phyloP scores from a whole-genome alignment of 2,797 vertebrate species.

The Tachyglossus aculeatus region DNA sequence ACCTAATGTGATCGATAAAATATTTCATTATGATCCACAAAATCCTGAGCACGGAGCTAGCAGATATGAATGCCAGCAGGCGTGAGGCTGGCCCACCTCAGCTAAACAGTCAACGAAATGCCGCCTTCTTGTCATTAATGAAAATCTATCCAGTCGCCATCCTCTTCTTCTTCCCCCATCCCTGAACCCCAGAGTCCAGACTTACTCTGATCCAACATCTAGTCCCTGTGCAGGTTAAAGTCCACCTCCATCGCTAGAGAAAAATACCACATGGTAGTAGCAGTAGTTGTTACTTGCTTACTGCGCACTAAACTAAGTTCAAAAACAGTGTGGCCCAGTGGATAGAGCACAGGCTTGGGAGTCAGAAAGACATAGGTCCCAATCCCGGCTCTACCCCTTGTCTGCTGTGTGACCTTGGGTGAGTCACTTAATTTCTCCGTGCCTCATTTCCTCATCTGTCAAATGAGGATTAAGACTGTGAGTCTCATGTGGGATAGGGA shows the following conservation, averaged over 20 bases:
- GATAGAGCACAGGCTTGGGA: too few species aligned
- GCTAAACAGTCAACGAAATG: neutral
- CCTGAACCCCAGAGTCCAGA: neutral
- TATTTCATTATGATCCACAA: conserved; percentile 19
- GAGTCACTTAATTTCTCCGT: too few species aligned
- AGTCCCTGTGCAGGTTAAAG: neutral
- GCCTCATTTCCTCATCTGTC: too few species aligned
- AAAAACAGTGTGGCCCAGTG: too few species aligned
- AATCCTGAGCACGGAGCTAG: conserved; percentile 16
- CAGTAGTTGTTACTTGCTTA: accelerated
- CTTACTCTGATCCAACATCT: neutral
- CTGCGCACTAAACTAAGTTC: too few species aligned
- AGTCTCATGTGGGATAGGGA: too few species aligned
- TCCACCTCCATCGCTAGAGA: neutral
- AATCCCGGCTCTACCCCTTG: too few species aligned
- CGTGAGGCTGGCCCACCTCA: neutral
- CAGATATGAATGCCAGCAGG: conserved; percentile 6
- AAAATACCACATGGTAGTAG: neutral
- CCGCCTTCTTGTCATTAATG: conserved; percentile 6
- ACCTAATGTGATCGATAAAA: conserved; percentile 54
- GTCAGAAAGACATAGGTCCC: too few species aligned
- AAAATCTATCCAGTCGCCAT: conserved; percentile 20
- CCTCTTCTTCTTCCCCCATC: neutral
- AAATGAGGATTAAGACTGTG: too few species aligned
- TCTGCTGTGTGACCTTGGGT: too few species aligned